Base-by-base conservation (phyloP, 2,113 vertebrate genomes). In the Myrmophylax atrothorax region DNA sequence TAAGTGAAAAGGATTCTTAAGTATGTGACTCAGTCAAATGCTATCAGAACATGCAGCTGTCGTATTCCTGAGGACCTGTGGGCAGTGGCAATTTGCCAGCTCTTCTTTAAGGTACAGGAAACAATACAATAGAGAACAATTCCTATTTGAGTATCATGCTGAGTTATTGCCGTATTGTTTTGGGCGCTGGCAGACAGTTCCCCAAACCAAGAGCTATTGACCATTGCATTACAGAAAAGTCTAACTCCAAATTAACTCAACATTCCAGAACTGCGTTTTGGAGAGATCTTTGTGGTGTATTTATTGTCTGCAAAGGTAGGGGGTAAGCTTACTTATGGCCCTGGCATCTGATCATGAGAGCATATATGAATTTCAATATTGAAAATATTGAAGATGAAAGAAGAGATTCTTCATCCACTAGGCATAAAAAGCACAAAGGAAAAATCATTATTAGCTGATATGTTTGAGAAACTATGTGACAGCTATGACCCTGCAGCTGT, bases 351-450 rank as follows among this genome's bases (percentile, higher is more conserved):
- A 90, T 95, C 55, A 37, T 86, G 37, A 92, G n/a, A 94, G 42
- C 47, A 90, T 62, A 56, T 81, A 84, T 72, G 78, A 89, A 87
- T 89, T 96, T 81, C 74, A 96, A 58, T 95, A 92, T 33, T 94
- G 82, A 91, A 96, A 93, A 84, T 92, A 95, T 92, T 89, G 92
- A 80, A 97, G 89, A 94, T 89, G 77, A 96, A 95, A 94, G 86
- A 62, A 88, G 86, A 90, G 68, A 94, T 96, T 94, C 49, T 55
- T 95, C 82, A 92, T 86, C 80, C 4, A 0, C 72, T 68, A 72
- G 76, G 74, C 29, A 67, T 87, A 95, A 96, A 96, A 94, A 93
- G 56, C 74, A 94, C 72, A 86, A 82, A 87, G 84, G 15, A 73
- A 93, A 93, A 94, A 92, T 86, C 92, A 88, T 89, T 95, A 95